These are phyloP conservation scores for Drosophila kanekoi DNA, from an alignment of 2,888 invertebrate species.

Conservation along the genomic window DNA sequence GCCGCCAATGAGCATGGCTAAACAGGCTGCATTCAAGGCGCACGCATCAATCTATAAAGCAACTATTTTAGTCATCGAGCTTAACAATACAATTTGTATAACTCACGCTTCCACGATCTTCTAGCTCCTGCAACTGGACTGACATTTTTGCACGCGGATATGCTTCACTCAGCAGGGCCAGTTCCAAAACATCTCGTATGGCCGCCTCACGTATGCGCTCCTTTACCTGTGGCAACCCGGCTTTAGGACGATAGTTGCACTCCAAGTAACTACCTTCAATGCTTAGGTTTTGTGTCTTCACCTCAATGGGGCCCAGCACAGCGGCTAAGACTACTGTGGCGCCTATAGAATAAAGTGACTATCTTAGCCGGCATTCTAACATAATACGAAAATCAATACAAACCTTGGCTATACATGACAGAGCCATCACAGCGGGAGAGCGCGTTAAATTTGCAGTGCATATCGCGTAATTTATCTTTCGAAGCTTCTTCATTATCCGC, in stretches of 20 bases:
- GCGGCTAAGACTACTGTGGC: slow-evolving; percentile 91
- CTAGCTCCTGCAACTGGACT: slow-evolving; percentile 94
- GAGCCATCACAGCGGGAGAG: slow-evolving; percentile 92
- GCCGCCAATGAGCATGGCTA: slow-evolving; percentile 93
- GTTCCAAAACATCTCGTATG: slow-evolving; percentile 91
- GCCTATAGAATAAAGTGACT: slow-evolving; percentile 86
- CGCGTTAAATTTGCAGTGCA: slow-evolving; percentile 90
- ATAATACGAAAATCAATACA: background rate
- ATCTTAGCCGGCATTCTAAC: slow-evolving; percentile 12
- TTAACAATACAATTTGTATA: too few relatives aligned
- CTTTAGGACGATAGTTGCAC: slow-evolving; percentile 91
- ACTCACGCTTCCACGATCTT: slow-evolving; percentile 92
- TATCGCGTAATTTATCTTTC: slow-evolving; percentile 82
- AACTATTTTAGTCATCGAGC: background rate
- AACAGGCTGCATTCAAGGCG: slow-evolving; percentile 92
- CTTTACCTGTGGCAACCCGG: slow-evolving; percentile 89
- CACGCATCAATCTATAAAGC: slow-evolving; percentile 89
- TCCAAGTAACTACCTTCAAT: slow-evolving; percentile 92
- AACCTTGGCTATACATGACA: slow-evolving; percentile 91
- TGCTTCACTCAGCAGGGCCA: slow-evolving; percentile 89
- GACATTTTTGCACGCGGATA: slow-evolving; percentile 93
- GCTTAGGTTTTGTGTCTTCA: slow-evolving; percentile 90
- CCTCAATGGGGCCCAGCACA: slow-evolving; percentile 93
- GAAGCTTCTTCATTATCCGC: background rate
- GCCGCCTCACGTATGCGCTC: slow-evolving; percentile 91